Percentiles rank a stretch among this genome's conserved stretches.
Conservation (phyloP, 2,888 invertebrate genomes). For the Aelia acuminata region DNA sequence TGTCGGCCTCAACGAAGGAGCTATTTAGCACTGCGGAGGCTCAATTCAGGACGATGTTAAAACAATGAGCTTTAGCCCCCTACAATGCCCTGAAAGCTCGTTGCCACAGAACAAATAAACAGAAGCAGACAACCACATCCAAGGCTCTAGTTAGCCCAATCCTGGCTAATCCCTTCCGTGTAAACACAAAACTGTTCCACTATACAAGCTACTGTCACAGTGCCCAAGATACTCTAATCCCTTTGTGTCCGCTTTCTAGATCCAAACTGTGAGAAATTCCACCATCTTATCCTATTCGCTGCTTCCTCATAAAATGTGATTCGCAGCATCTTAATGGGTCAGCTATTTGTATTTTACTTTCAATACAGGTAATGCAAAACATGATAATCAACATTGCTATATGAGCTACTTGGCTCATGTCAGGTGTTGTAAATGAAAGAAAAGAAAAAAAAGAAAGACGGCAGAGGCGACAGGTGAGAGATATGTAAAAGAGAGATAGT, state of each 20-base stretch:
- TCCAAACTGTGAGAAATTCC: too few relatives aligned
- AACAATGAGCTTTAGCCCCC: background rate
- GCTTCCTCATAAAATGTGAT: too few relatives aligned
- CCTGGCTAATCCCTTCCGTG: background rate
- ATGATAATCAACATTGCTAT: too few relatives aligned
- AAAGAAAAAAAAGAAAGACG: too few relatives aligned
- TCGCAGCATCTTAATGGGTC: too few relatives aligned
- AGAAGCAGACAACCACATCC: slow-evolving; percentile 10
- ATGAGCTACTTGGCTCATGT: too few relatives aligned
- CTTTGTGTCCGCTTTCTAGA: background rate
- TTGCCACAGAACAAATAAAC: slow-evolving; percentile 15
- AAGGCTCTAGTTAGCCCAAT: slow-evolving; percentile 5
- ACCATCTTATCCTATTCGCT: too few relatives aligned
- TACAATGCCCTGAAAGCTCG: slow-evolving; percentile 17
- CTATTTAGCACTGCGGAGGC: background rate
- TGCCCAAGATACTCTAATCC: background rate
- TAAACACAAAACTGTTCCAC: slow-evolving; percentile 27
- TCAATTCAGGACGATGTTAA: background rate
- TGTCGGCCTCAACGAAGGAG: background rate
- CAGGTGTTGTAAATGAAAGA: too few relatives aligned
- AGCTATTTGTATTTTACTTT: too few relatives aligned
- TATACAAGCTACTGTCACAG: background rate
- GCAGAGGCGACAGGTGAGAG: too few relatives aligned
- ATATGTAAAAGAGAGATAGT: too few relatives aligned
- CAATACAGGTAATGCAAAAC: too few relatives aligned